phyloP scores from a whole-genome alignment of 2,888 invertebrate genomes.

The Osedax frankpressi region DNA sequence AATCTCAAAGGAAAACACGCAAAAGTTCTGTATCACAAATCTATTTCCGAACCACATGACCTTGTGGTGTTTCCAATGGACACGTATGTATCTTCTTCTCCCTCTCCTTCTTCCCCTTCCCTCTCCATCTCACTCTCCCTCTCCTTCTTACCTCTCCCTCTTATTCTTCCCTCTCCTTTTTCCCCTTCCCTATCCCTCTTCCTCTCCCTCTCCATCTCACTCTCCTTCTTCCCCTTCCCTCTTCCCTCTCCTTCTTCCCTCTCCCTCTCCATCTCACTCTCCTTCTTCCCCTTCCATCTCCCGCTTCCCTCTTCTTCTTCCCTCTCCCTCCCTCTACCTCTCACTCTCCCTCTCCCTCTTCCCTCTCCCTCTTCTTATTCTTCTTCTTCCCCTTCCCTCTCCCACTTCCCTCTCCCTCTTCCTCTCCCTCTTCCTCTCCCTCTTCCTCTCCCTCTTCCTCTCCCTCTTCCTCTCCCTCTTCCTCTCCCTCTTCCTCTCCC shows the following conservation, averaged over 20 bases:
- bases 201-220: neutral
- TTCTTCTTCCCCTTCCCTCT: neutral
- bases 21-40: neutral
- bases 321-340: conserved; percentile 39
- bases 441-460: neutral
- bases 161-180: neutral
- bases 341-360: neutral
- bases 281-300: conserved; percentile 1
- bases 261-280: neutral
- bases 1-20: neutral
- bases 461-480: neutral
- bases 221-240: neutral
- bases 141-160: too few relatives aligned
- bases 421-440: neutral
- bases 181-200: too few relatives aligned
- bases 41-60: neutral
- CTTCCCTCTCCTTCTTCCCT: neutral
- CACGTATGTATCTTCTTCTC: neutral
- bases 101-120: neutral
- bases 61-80: neutral
- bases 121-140: neutral
- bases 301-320: conserved; percentile 39
- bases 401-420: neutral
- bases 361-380: neutral
- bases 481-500: neutral